Percentiles rank a stretch among this genome's conserved stretches.
Evolutionary conservation across 2,797 vertebrate species (phyloP).

Genomic region (Sebastes variabilis): DNA sequence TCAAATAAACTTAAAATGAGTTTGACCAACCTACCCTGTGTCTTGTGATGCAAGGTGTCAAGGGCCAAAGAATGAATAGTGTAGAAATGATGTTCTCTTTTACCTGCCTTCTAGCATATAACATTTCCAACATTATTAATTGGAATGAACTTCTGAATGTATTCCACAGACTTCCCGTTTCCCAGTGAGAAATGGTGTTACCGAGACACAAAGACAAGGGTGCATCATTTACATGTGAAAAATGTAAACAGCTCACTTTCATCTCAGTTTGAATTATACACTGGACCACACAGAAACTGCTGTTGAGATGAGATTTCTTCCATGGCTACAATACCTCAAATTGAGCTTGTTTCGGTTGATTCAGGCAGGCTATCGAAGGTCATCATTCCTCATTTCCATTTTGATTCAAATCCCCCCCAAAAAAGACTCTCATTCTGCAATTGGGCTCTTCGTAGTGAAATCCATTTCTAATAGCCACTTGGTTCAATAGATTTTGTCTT

Average conservation of each 20-base stretch:
- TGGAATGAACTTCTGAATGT: constrained; percentile 33
- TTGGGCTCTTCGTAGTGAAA: constrained; percentile 45
- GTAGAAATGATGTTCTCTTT: constrained; percentile 3
- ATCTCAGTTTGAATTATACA: constrained; percentile 58
- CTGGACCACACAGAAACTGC: constrained; percentile 42
- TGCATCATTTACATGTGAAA: constrained; percentile 55
- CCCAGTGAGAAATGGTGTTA: constrained; percentile 24
- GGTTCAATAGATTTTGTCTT: constrained; percentile 50
- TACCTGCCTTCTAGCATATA: constrained; percentile 11
- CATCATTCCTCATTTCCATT: constrained; percentile 76
- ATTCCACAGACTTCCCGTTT: constrained; percentile 18
- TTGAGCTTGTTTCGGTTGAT: constrained; percentile 62
- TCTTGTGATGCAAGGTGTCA: constrained; percentile 13
- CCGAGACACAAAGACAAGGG: constrained; percentile 41
- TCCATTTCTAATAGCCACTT: constrained; percentile 58
- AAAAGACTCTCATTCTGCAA: constrained; percentile 39
- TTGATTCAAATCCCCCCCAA: constrained; percentile 60
- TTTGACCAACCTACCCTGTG: constrained; percentile 25
- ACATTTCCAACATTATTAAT: constrained; percentile 37
- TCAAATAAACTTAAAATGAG: constrained; percentile 44
- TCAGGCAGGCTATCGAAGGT: constrained; percentile 54
- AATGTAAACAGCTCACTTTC: constrained; percentile 70
- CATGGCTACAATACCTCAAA: constrained; percentile 51
- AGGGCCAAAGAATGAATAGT: constrained; percentile 14
- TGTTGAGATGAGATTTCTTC: constrained; percentile 68